These are phyloP conservation scores for Chrysaora quinquecirrha DNA, from an alignment of 30 jellyfish, hydroid and myxozoan genomes.

Conservation along the genomic window DNA sequence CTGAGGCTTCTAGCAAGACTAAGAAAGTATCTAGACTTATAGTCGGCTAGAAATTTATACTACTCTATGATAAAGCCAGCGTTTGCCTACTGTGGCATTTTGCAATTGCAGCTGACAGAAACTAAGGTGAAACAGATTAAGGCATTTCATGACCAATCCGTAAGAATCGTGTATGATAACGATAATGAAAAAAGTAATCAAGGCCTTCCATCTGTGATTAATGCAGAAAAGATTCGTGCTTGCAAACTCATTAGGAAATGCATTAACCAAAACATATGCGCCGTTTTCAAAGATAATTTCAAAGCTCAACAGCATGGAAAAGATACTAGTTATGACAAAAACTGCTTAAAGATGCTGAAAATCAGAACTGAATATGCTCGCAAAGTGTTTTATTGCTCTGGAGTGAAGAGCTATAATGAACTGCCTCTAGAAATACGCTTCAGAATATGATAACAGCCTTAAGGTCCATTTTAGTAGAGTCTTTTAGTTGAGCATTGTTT, in stretches of 20 bases:
- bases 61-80: background rate
- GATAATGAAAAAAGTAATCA: constrained; percentile 1
- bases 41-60: constrained; percentile 32
- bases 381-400: background rate
- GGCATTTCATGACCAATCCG: constrained; percentile 13
- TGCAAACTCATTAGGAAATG: background rate
- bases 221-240: constrained; percentile 14
- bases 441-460: background rate
- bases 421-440: background rate
- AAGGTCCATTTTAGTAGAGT: background rate
- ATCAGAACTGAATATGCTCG: constrained; percentile 26
- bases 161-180: background rate
- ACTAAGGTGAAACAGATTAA: constrained; percentile 11
- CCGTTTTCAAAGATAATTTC: background rate
- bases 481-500: no score
- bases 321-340: constrained; percentile 16
- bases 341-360: constrained; percentile 5
- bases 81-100: constrained; percentile 14
- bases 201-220: constrained; percentile 13
- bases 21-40: constrained; percentile 53
- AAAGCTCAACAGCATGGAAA: constrained; percentile 1
- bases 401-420: background rate
- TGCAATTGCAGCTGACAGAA: constrained; percentile 18
- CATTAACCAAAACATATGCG: background rate
- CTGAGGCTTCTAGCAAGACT: constrained; percentile 58